Base-by-base conservation (phyloP, 1,140 invertebrate species). In the Monomorium pharaonis region DNA sequence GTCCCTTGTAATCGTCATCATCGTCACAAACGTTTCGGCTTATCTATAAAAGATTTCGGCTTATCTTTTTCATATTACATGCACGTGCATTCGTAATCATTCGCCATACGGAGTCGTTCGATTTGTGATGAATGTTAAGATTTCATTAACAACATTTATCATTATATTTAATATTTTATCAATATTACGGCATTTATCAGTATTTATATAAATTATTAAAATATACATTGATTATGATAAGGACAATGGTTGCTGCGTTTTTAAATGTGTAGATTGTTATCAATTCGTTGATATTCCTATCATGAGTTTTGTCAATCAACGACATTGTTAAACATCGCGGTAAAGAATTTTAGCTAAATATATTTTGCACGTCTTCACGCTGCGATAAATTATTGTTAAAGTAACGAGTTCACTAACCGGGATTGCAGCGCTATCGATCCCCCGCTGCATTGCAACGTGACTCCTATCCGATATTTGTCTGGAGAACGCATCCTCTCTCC, bases 171-270 rank as follows among this genome's bases (percentile, higher is more conserved):
- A n/a, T n/a, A n/a, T n/a, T n/a, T n/a, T n/a, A n/a, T n/a, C n/a
- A n/a, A n/a, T n/a, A n/a, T n/a, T n/a, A n/a, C 49, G 7, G 37
- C 4, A 37, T 30, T 30, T 30, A 5, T 12, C 0, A 2, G 18
- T 21, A 54, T 74, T 74, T 37, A 37, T n/a, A n/a, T n/a, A n/a
- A 74, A 74, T 74, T 74, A 54, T 54, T 37, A 10, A 72, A 33
- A 51, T 54, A 6, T 6, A n/a, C 2, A 21, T 54, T 2, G 18
- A 24, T 27, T 1, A 1, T 12, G 33, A 58, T 4, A 42, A 44
- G 5, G 12, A 27, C 60, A 2, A 18, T 18, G 33, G 33, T n/a
- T 44, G 16, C n/a, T 2, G 3, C 1, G 27, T 76, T 47, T 33
- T 42, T 24, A 10, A 76, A 76, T 33, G 21, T 9, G 5, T n/a